Percentiles rank a stretch among this genome's conserved stretches.
Evolutionary conservation across 1,140 invertebrate species (phyloP).

Genomic region (Ctenoplectra terminalis): DNA sequence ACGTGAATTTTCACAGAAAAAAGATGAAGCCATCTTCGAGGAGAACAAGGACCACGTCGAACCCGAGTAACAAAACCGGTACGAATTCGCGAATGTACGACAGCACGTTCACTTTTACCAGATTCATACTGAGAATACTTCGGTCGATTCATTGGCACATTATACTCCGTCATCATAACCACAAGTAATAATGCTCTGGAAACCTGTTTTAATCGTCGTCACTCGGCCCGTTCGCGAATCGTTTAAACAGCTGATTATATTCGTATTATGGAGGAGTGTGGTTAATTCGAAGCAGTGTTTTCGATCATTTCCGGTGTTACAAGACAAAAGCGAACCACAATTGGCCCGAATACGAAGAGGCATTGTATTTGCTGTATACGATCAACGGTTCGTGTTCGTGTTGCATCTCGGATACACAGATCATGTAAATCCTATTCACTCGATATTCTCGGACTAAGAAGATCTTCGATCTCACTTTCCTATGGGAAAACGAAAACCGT

Average conservation of each 20-base stretch:
- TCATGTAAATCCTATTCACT: background rate
- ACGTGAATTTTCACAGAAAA: constrained; percentile 22
- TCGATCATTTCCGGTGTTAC: background rate
- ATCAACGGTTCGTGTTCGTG: background rate
- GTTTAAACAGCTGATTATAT: background rate
- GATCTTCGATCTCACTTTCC: background rate
- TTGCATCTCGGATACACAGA: background rate
- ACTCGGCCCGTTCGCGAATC: background rate
- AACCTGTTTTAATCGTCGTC: background rate
- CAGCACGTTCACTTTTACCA: background rate
- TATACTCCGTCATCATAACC: background rate
- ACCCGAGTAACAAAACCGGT: background rate
- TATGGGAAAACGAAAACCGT: background rate
- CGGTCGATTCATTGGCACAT: background rate
- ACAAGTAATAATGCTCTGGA: background rate
- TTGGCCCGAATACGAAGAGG: background rate
- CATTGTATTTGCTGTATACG: background rate
- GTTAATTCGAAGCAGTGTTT: background rate
- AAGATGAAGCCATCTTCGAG: background rate
- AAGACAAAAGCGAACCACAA: background rate
- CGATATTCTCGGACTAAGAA: background rate
- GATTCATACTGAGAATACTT: constrained; percentile 8
- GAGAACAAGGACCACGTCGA: background rate
- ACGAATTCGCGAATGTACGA: background rate
- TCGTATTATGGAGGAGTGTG: constrained; percentile 5